Base-by-base conservation (phyloP, 2,888 invertebrate genomes). In the Steinernema carpocapsae region DNA sequence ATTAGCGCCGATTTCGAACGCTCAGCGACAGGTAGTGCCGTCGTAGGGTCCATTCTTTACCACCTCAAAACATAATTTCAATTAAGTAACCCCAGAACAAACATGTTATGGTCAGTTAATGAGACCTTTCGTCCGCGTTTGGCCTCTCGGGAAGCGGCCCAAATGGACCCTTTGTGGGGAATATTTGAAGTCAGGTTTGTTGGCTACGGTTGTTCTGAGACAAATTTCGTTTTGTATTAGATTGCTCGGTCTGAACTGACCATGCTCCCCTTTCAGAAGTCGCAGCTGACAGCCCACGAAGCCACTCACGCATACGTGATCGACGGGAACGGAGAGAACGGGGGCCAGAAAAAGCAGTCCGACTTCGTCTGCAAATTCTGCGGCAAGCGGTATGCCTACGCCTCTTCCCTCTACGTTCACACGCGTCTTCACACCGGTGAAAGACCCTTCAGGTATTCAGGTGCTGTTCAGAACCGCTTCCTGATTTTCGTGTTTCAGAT, bases 351-450 rank as follows among this genome's bases (percentile, higher is more conserved):
- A 72, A 64, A 71, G 37, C 64, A 51, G 24, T 72, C 59, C 45
- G 81, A 86, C 29, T 81, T 80, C 64, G 79, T 78, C 7, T 87
- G 87, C 79, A 81, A 82, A 56, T 78, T 78, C 52, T 87, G 87
- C 76, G 84, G 83, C 22, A 85, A 85, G 72, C 76, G 80, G n/a
- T 87, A 84, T 76, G 83, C 87, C 24, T 87, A 86, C 75, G 84
- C 86, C 6, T 82, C 82, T 72, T 84, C 83, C 56, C 78, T 88
- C 46, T 86, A 82, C 74, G 83, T 87, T 6, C 88, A 88, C 74
- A 82, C 83, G 71, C 81, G 86, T 42, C 80, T 85, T 6, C 88
- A 88, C 75, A 87, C 86, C 26, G 86, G 84, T 42, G 87, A 87
- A 74, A 75, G 83, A 45, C 85, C 83, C 14, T 83, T 82, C 72